Base-by-base conservation (phyloP, 2,113 vertebrate species). In the Mustela lutreola region DNA sequence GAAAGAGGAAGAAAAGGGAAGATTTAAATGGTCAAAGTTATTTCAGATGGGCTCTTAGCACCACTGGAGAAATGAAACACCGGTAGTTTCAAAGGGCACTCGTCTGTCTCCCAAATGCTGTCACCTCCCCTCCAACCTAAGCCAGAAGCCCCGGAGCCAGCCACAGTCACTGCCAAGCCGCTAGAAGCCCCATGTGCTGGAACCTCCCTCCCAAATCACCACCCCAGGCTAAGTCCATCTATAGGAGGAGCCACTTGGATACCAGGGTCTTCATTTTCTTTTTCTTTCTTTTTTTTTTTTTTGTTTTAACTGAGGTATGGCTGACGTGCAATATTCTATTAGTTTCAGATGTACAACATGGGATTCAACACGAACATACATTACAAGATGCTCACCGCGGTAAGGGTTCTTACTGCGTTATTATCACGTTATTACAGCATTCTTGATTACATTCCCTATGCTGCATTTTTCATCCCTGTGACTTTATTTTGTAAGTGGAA, bases 1-100 rank as follows among this genome's bases (percentile, higher is more conserved):
- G 84, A 98, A 53, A 98, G 53, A 96, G 83, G 76, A 81, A 80
- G 76, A 78, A 39, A 73, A 75, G 21, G 82, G 7, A 89, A 84
- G 48, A 3, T 70, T n/a, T 95, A 67, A 60, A 63, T 6, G n/a
- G 78, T 58, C 39, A 82, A 88, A 86, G 73, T 39, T 26, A 67
- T 8, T 91, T 92, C 56, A 36, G 67, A 71, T 88, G 78, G 16
- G 18, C 62, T 86, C 39, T 79, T 65, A 78, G 31, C 11, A 28
- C 60, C 56, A 60, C 79, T 1, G 11, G 14, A 87, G 15, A 84
- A 91, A 65, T 7, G 42, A 65, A 80, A 67, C 63, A 53, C 7
- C 2, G 18, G 28, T 21, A 16, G 24, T 3, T 87, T 62, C 67
- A 79, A 76, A 73, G 3, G 56, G 39, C 81, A 26, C 50, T 78